Evolutionary conservation across 2,888 invertebrate species (phyloP).

Genomic region (Hoplodrina ambigua): DNA sequence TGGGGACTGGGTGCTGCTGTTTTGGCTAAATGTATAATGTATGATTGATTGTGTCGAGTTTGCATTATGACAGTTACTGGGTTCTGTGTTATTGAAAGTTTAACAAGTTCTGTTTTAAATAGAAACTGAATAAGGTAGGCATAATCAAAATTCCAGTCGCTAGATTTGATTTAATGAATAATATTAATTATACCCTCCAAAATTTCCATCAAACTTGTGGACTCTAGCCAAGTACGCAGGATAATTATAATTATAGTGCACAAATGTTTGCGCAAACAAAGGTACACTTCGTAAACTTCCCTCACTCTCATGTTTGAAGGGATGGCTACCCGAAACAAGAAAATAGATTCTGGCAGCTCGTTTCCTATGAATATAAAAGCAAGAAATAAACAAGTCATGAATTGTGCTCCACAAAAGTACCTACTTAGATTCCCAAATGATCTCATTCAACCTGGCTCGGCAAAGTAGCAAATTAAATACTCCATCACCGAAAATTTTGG

Average conservation of each 20-base stretch:
- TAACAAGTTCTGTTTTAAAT: too few species aligned
- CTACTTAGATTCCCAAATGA: background rate
- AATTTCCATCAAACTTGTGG: too few species aligned
- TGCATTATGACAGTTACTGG: constrained; percentile 5
- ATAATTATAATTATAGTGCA: too few species aligned
- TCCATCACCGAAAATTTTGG: background rate
- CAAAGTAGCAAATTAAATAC: constrained; percentile 1
- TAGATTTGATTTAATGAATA: constrained; percentile 31
- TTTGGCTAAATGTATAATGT: constrained; percentile 20
- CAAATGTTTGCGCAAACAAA: too few species aligned
- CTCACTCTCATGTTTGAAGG: too few species aligned
- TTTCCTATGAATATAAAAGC: background rate
- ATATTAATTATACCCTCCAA: too few species aligned
- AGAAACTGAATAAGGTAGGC: too few species aligned
- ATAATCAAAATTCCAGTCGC: constrained; percentile 20
- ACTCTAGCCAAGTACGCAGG: too few species aligned
- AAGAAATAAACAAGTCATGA: constrained; percentile 28
- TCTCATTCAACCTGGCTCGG: background rate
- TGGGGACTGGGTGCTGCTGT: constrained; percentile 48
- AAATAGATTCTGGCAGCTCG: too few species aligned
- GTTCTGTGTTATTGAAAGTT: background rate
- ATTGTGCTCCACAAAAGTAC: background rate
- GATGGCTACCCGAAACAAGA: too few species aligned
- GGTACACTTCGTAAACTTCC: too few species aligned
- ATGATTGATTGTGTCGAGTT: constrained; percentile 26